Base-by-base conservation (phyloP, 2,888 invertebrate genomes). In the Limnephilus auricula region DNA sequence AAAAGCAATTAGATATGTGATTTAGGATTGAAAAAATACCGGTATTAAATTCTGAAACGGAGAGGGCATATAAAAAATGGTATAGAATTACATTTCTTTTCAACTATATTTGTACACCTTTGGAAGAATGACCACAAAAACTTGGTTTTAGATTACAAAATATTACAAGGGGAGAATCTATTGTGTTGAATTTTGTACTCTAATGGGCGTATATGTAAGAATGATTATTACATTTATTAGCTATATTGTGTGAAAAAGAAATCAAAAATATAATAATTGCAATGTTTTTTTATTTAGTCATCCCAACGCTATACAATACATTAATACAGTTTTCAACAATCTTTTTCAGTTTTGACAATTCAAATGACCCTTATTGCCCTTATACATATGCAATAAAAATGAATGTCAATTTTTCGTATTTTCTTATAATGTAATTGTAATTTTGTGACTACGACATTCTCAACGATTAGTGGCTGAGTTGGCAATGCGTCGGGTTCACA, bases 1-100 rank as follows among this genome's bases (percentile, higher is more conserved):
- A 85, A 85, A 85, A 13, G 85, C 85, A 85, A 40, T 85, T 85
- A 85, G 45, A 85, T 40, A 84, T 85, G 40, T 45, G 30, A 65
- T 65, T 65, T 65, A 40, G n/a, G 15, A 25, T 9, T 25, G 30
- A 30, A 85, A 84, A 85, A 45, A 37, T 30, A 45, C 34, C 13
- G 85, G 40, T 30, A 40, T 85, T 45, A n/a, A 40, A 40, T 85
- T 40, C 40, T 12, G 9, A 9, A n/a, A 25, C 25, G 84, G 45
- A 37, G 40, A 30, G 10, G 25, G 40, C 30, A 12, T 40, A n/a
- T 9, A 25, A 34, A 25, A 82, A 32, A 82, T 18, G 6, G 34
- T 25, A 82, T 10, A 34, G 32, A 37, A 25, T 34, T 82, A 82
- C n/a, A 25, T 25, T 18, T 82, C 82, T 82, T 32, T 82, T 82